Evolutionary conservation across 1,140 invertebrate species (phyloP), one percentile per base, ranked within the genome.

Genomic region (Lordiphosa collinella): DNA sequence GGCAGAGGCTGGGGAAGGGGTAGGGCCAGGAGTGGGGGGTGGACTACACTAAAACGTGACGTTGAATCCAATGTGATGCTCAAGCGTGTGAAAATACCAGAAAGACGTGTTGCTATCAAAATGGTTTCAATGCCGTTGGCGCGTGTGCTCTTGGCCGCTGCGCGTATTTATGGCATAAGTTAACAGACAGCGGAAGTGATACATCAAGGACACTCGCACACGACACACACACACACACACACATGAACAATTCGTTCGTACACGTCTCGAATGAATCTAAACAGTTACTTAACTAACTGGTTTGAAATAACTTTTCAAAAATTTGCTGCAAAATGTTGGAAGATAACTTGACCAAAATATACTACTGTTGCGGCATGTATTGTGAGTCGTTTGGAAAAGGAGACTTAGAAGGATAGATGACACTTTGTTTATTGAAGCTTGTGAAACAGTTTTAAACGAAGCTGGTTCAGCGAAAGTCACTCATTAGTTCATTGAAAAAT

Each of bases 51-150:
- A 84, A 84, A 87, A 87, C 85, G 85, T 87, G 85, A 86, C 75
- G 68, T 74, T 78, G 85, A 87, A 87, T 87, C 85, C 73, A 87
- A 87, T 87, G 80, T 73, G 85, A 80, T 85, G 85, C 85, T 87
- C 79, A 87, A 87, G 85, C 85, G 85, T 86, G 85, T 82, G 85
- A 87, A 87, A 87, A 87, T 78, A 85, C 75, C 85, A 87, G 68
- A 87, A 87, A 87, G 84, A 87, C 84, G 84, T 87, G 84, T 85
- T 84, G 73, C 78, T 82, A 84, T 85, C 79, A 84, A 78, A 84
- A 44, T 84, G 72, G 78, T 72, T 69, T 61, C 56, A 72, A 61
- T 72, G 58, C 48, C 66, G 43, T 37, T 43, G 41, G 40, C 49
- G 36, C 76, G 76, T 82, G 76, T 80, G 66, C 56, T 76, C 71